These are phyloP conservation scores for Hassar affinis DNA, from an alignment of 2,113 vertebrate species.

Conservation along the genomic window DNA sequence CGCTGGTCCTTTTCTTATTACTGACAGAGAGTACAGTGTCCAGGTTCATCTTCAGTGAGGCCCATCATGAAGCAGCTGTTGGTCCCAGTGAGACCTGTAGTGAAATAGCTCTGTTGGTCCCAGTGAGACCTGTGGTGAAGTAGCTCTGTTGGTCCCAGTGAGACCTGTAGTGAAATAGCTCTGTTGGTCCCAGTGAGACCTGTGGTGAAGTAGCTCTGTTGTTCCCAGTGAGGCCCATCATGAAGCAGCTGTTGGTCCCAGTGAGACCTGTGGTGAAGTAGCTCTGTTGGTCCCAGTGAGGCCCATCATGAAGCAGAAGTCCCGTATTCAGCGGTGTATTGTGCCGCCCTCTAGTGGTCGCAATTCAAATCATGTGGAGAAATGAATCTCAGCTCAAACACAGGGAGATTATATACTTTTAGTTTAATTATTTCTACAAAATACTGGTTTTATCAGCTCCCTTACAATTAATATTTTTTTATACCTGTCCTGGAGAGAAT, in stretches of 20 bases:
- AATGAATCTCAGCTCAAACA: background rate
- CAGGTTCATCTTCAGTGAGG: background rate
- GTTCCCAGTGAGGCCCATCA: too few species aligned
- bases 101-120: too few species aligned
- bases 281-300: too few species aligned
- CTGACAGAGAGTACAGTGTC: background rate
- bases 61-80: background rate
- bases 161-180: too few species aligned
- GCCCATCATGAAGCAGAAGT: background rate
- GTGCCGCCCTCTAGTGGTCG: slow-evolving; percentile 17
- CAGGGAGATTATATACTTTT: background rate
- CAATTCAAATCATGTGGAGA: background rate
- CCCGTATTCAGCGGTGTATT: background rate
- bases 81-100: too few species aligned
- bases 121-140: background rate
- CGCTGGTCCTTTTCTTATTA: background rate
- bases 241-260: background rate
- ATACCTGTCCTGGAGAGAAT: background rate
- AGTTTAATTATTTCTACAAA: background rate
- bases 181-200: too few species aligned
- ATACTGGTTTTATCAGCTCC: background rate
- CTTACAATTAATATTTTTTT: background rate
- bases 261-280: too few species aligned
- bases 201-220: too few species aligned
- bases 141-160: background rate